These are phyloP conservation scores for Spondyliosoma cantharus DNA, from an alignment of 2,797 vertebrate species.

Conservation along the genomic window DNA sequence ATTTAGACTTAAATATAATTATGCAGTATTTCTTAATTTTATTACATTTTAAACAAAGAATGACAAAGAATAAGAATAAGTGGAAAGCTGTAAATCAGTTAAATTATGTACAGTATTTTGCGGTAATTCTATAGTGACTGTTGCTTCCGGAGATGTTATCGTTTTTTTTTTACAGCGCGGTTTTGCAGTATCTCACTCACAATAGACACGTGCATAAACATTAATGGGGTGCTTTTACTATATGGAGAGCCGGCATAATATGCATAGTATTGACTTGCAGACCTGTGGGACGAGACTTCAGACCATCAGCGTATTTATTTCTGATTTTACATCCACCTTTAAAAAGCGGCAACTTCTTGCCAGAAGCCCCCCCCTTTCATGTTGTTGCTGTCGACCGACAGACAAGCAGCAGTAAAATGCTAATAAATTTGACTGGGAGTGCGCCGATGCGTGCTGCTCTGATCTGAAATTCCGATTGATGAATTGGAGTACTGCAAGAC, in stretches of 20 bases:
- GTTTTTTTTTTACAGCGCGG: background rate
- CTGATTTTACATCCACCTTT: conserved; percentile 70
- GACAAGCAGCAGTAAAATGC: conserved; percentile 75
- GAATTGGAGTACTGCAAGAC: conserved; percentile 68
- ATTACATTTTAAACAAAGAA: too few relatives aligned
- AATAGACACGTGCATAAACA: conserved; percentile 57
- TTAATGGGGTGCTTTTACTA: conserved; percentile 53
- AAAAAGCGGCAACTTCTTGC: conserved; percentile 62
- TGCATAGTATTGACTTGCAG: conserved; percentile 71
- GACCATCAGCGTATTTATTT: conserved; percentile 68
- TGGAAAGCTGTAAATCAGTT: too few relatives aligned
- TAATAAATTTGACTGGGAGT: conserved; percentile 77
- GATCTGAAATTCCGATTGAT: conserved; percentile 82
- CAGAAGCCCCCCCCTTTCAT: conserved; percentile 69
- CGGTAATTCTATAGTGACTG: too few relatives aligned
- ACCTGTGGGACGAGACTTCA: conserved; percentile 66
- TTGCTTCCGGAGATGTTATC: too few relatives aligned
- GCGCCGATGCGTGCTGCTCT: conserved; percentile 65
- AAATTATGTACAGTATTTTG: too few relatives aligned
- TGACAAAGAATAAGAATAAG: too few relatives aligned
- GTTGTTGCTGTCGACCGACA: conserved; percentile 71
- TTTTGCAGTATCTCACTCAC: conserved; percentile 35
- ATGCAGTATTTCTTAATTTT: too few relatives aligned
- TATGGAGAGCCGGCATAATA: conserved; percentile 35
- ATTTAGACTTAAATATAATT: too few relatives aligned